phyloP scores from a whole-genome alignment of 2,888 invertebrate genomes.

The Melanophora roralis region DNA sequence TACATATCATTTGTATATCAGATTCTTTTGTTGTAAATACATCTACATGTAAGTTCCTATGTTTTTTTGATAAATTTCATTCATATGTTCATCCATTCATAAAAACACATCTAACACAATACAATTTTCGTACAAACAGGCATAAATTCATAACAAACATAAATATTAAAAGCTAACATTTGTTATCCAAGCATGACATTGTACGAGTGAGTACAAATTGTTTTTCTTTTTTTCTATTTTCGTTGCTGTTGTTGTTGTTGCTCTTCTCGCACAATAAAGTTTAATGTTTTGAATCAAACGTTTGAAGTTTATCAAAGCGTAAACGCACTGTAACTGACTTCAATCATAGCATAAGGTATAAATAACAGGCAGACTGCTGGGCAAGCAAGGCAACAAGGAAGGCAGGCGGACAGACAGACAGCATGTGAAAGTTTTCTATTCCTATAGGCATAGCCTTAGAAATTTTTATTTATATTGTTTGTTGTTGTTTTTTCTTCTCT shows the following conservation, averaged over 20 bases:
- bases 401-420: not conserved
- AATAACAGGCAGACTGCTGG: not conserved
- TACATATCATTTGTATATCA: too few species aligned
- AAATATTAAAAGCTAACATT: not conserved
- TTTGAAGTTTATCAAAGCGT: slow-evolving; percentile 60
- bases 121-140: not conserved
- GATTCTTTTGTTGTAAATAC: too few species aligned
- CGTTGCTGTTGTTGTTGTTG: not conserved
- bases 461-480: not conserved
- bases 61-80: too few species aligned
- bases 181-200: slow-evolving; percentile 48
- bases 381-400: too few species aligned
- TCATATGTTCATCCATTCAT: not conserved
- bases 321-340: slow-evolving; percentile 56
- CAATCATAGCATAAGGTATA: slow-evolving; percentile 43
- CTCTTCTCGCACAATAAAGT: slow-evolving; percentile 35
- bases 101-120: not conserved
- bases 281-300: slow-evolving; percentile 54
- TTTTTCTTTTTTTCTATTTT: not conserved
- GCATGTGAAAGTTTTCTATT: slow-evolving; percentile 46
- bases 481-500: not conserved
- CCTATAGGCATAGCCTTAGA: not conserved
- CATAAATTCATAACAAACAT: not conserved
- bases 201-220: not conserved
- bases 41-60: too few species aligned